phyloP scores from a whole-genome alignment of 2,888 invertebrate genomes.

The Podotricha telesiphe region DNA sequence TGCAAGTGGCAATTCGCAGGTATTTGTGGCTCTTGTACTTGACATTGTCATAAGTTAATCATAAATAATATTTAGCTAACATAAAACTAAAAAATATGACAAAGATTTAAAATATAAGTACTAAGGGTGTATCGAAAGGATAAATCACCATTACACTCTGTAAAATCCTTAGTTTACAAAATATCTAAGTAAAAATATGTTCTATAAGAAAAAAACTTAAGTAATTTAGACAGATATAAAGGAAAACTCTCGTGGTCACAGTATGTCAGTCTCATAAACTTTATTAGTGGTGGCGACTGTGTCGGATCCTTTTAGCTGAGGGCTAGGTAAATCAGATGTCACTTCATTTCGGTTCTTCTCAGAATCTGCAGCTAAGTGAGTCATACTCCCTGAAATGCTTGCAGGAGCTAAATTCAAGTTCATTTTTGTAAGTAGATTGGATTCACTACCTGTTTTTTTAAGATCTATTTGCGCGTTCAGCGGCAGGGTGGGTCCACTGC shows the following conservation, averaged over 20 bases:
- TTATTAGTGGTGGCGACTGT: constrained; percentile 87
- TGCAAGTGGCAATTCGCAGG: neutral
- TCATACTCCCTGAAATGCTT: constrained; percentile 72
- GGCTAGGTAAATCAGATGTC: constrained; percentile 39
- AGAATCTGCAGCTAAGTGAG: constrained; percentile 62
- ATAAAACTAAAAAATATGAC: neutral
- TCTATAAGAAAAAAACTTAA: constrained; percentile 32
- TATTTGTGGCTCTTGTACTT: constrained; percentile 7
- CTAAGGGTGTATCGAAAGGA: neutral
- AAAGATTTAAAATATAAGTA: constrained; percentile 2
- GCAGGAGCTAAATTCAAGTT: constrained; percentile 86
- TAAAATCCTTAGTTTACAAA: constrained; percentile 17
- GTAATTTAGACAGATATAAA: constrained; percentile 57
- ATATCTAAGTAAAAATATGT: constrained; percentile 23
- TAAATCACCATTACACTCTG: constrained; percentile 2
- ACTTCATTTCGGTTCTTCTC: constrained; percentile 45
- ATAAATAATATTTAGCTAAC: constrained; percentile 4
- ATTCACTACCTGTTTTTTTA: constrained; percentile 95
- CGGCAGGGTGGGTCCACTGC: constrained; percentile 87
- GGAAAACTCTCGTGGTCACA: constrained; percentile 85
- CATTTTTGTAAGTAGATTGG: constrained; percentile 93
- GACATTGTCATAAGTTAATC: neutral
- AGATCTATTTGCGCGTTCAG: constrained; percentile 86
- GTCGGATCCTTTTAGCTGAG: constrained; percentile 52
- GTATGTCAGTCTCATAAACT: constrained; percentile 96